Evolutionary conservation across 37 sponge, comb jelly and placozoan species (phyloP).

Genomic region (Diacarnus erythraeanus): DNA sequence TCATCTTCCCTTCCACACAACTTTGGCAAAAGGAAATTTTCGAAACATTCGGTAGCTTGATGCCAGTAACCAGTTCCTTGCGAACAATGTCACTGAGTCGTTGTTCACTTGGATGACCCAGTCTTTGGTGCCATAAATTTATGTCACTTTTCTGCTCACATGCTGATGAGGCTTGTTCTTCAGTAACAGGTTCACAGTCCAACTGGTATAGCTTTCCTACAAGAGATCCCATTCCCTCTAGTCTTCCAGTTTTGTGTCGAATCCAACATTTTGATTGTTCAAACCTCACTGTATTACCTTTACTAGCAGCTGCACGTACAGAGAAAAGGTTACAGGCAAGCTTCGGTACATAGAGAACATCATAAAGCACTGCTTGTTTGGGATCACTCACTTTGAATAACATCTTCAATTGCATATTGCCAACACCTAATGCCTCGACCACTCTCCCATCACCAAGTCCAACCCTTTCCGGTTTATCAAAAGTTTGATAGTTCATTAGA

Average conservation of each 20-base stretch:
- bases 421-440: slow-evolving; percentile 36
- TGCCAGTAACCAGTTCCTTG: slow-evolving; percentile 24
- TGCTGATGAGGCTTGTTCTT: slow-evolving; percentile 18
- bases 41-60: slow-evolving; percentile 15
- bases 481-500: slow-evolving; percentile 27
- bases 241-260: slow-evolving; percentile 7
- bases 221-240: slow-evolving; percentile 39
- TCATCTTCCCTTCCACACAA: slow-evolving; percentile 54
- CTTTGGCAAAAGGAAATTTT: slow-evolving; percentile 55
- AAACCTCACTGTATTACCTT: slow-evolving; percentile 28
- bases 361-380: slow-evolving; percentile 11
- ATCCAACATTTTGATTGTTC: slow-evolving; percentile 39
- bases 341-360: slow-evolving; percentile 46
- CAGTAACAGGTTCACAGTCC: slow-evolving; percentile 35
- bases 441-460: slow-evolving; percentile 50
- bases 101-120: slow-evolving; percentile 47
- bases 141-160: not conserved
- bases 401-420: slow-evolving; percentile 33
- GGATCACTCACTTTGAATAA: slow-evolving; percentile 31
- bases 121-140: slow-evolving; percentile 61
- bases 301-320: slow-evolving; percentile 27
- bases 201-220: slow-evolving; percentile 34
- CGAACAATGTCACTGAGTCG: slow-evolving; percentile 23
- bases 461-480: slow-evolving; percentile 48
- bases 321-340: slow-evolving; percentile 57